Percentiles rank a stretch among this genome's conserved stretches.
These are phyloP conservation scores for Drosophila kokeensis DNA, from an alignment of 2,888 invertebrate species.

Conservation along the genomic window DNA sequence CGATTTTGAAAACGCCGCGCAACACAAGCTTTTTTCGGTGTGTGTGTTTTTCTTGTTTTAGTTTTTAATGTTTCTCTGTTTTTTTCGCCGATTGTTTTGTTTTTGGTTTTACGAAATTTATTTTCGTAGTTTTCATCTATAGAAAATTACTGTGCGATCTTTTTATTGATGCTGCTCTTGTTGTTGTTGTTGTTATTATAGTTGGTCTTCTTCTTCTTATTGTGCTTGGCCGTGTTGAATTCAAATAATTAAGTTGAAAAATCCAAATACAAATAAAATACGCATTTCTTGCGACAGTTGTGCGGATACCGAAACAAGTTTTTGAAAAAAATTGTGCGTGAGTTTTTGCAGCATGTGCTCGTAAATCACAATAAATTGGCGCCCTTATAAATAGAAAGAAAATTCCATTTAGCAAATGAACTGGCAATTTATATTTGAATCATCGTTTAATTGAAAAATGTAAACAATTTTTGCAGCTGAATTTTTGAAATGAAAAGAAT, in stretches of 20 bases:
- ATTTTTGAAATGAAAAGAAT: conserved; percentile 2
- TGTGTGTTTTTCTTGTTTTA: conserved; percentile 46
- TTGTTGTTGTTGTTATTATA: conserved; percentile 37
- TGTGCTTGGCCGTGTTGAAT: conserved; percentile 41
- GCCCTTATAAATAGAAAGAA: conserved; percentile 36
- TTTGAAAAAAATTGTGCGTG: conserved; percentile 55
- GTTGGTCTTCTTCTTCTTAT: conserved; percentile 7
- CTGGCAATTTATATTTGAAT: conserved; percentile 35
- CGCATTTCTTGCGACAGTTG: conserved; percentile 55
- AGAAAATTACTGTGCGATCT: conserved; percentile 37
- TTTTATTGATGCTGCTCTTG: conserved; percentile 24
- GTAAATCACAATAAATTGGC: conserved; percentile 35
- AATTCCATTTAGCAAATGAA: conserved; percentile 21
- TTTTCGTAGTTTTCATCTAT: conserved; percentile 62
- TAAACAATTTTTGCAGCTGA: conserved; percentile 17
- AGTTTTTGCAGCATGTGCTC: conserved; percentile 25
- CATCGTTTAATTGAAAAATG: conserved; percentile 24
- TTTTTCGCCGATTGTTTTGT: conserved; percentile 36
- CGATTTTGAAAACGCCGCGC: conserved; percentile 59
- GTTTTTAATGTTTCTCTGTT: conserved; percentile 26
- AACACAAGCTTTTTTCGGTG: conserved; percentile 58
- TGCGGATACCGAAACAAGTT: conserved; percentile 21
- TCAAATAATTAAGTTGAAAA: conserved; percentile 54
- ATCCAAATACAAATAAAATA: conserved; percentile 33
- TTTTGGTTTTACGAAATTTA: conserved; percentile 61